Conservation (phyloP, 2,113 vertebrate genomes). For the Empidonax alnorum region DNA sequence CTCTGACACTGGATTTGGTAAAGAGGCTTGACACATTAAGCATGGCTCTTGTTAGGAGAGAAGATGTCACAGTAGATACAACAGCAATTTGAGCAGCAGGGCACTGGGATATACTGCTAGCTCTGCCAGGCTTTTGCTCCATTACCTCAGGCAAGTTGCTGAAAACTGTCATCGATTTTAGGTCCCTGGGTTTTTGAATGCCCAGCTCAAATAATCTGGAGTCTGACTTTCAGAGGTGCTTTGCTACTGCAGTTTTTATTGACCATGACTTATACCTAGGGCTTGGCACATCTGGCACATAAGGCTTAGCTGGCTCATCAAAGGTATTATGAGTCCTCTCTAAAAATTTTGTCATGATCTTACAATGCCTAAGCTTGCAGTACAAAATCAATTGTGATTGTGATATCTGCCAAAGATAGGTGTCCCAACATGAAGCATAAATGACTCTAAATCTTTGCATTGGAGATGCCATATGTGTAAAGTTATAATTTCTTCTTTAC, state of each 20-base stretch:
- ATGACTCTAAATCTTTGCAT: neutral
- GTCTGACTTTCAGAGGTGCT: neutral
- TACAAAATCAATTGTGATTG: neutral
- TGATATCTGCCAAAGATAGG: neutral
- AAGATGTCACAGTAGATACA: neutral
- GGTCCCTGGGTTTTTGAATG: neutral
- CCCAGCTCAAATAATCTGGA: constrained; percentile 1
- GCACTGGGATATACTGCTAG: neutral
- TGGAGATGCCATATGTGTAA: neutral
- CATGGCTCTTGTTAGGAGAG: neutral
- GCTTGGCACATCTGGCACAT: neutral
- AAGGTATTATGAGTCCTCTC: neutral
- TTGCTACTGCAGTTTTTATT: neutral
- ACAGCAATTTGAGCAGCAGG: neutral
- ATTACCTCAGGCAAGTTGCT: constrained; percentile 38
- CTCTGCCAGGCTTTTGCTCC: constrained; percentile 17
- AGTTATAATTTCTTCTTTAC: neutral
- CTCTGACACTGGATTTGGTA: neutral
- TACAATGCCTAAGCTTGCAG: neutral
- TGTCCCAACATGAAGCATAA: neutral
- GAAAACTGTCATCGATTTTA: neutral
- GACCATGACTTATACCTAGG: neutral
- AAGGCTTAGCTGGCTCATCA: neutral
- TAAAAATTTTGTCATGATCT: neutral
- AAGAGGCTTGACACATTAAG: neutral